A percentile compares a stretch with the other conserved stretches of the same genome.
phyloP scores from a whole-genome alignment of 2,113 vertebrate genomes.

The Campylomormyrus tamandua region DNA sequence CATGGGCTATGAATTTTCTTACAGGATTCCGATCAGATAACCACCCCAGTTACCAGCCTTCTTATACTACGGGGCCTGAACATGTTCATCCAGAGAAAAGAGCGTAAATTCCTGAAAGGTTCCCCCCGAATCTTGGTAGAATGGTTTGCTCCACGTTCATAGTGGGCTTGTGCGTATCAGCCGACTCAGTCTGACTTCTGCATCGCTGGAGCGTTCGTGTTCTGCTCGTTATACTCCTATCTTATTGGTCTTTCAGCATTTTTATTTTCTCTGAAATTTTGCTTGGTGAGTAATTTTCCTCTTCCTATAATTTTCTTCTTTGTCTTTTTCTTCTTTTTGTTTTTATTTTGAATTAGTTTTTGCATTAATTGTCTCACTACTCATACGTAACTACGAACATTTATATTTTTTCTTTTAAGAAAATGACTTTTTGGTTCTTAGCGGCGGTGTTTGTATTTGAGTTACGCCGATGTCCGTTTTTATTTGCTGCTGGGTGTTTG shows the following conservation, averaged over 20 bases:
- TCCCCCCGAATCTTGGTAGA: conserved; percentile 5
- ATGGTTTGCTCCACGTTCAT: conserved; percentile 32
- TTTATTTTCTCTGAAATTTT: conserved; percentile 37
- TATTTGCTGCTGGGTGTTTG: conserved; percentile 6
- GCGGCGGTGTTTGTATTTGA: not conserved
- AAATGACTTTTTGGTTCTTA: conserved; percentile 14
- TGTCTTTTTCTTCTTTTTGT: conserved; percentile 23
- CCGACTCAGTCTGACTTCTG: conserved; percentile 20
- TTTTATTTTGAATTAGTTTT: conserved; percentile 20
- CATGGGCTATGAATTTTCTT: not conserved
- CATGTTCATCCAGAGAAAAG: not conserved
- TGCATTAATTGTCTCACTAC: conserved; percentile 7
- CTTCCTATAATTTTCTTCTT: conserved; percentile 24
- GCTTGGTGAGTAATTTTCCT: conserved; percentile 38
- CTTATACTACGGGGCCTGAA: not conserved
- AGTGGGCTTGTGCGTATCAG: not conserved
- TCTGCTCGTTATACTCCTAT: not conserved
- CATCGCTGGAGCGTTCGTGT: not conserved
- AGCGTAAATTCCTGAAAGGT: not conserved
- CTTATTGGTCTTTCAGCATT: conserved; percentile 31
- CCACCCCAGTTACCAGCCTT: not conserved
- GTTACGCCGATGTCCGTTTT: not conserved
- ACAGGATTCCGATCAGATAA: not conserved
- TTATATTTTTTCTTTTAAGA: conserved; percentile 15
- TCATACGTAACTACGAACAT: not conserved